phyloP scores from a whole-genome alignment of 2,888 invertebrate species.

The Polydrusus tereticollis region DNA sequence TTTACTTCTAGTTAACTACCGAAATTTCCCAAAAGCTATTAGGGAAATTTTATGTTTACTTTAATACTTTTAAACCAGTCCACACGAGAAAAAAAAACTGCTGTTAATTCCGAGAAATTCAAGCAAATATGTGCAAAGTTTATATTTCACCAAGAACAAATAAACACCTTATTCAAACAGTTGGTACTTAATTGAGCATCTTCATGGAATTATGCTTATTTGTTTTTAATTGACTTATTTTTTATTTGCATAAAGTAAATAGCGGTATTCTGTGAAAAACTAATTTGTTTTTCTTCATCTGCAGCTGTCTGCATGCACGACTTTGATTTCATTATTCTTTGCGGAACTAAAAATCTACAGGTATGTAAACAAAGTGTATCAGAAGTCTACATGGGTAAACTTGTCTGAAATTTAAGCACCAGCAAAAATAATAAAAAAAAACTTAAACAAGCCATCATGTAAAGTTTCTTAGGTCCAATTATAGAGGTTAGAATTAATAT shows the following conservation, averaged over 20 bases:
- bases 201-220: constrained; percentile 9
- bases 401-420: too few relatives aligned
- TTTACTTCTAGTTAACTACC: background rate
- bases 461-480: too few relatives aligned
- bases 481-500: too few relatives aligned
- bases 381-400: too few relatives aligned
- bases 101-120: background rate
- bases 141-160: background rate
- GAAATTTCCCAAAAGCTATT: background rate
- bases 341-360: background rate
- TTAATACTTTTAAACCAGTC: background rate
- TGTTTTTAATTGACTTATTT: constrained; percentile 17
- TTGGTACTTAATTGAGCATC: constrained; percentile 16
- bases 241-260: background rate
- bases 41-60: background rate
- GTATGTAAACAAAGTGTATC: too few relatives aligned
- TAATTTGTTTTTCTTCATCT: constrained; percentile 1
- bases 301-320: constrained; percentile 6
- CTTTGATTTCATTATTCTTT: background rate
- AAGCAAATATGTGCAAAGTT: constrained; percentile 15
- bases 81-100: background rate
- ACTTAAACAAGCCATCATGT: too few relatives aligned
- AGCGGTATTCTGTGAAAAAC: background rate
- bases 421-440: too few relatives aligned
- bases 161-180: constrained; percentile 16